Evolutionary conservation across 2,888 invertebrate genomes (phyloP).

Genomic region (Ditula angustiorana): DNA sequence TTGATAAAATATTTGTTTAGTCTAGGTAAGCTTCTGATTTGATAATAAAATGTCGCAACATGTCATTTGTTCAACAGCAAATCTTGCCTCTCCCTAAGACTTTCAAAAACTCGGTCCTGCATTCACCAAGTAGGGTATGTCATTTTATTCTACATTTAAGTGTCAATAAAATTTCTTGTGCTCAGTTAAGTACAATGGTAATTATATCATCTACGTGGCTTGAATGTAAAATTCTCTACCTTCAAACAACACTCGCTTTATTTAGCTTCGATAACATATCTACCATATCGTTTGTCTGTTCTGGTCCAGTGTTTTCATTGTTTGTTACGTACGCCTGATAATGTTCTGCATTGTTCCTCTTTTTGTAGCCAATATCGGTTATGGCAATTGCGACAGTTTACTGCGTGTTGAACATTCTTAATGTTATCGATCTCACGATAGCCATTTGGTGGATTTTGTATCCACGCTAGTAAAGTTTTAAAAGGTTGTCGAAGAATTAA

Average conservation of each 20-base stretch:
- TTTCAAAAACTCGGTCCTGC: no score
- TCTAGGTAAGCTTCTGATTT: not conserved
- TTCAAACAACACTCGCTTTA: conserved; percentile 42
- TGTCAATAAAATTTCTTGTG: no score
- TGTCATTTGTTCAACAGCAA: not conserved
- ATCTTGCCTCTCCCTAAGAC: not conserved
- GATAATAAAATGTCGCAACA: not conserved
- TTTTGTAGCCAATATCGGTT: conserved; percentile 34
- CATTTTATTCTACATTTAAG: not conserved
- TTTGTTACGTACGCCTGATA: conserved; percentile 45
- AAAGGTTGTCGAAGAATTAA: not conserved
- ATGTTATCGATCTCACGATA: conserved; percentile 11
- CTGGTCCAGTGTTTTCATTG: conserved; percentile 57
- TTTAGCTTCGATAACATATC: conserved; percentile 56
- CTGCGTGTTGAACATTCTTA: conserved; percentile 24
- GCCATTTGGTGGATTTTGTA: not conserved
- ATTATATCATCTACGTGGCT: not conserved
- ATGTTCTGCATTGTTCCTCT: conserved; percentile 44
- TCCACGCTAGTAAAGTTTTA: no score
- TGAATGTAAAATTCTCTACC: conserved; percentile 10
- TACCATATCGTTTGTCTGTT: conserved; percentile 54
- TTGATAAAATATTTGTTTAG: no score
- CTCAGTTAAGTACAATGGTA: not conserved
- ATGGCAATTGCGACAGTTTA: conserved; percentile 34
- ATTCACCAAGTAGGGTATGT: not conserved